Conservation (phyloP, 2,113 vertebrate genomes). For the Microtus pennsylvanicus region DNA sequence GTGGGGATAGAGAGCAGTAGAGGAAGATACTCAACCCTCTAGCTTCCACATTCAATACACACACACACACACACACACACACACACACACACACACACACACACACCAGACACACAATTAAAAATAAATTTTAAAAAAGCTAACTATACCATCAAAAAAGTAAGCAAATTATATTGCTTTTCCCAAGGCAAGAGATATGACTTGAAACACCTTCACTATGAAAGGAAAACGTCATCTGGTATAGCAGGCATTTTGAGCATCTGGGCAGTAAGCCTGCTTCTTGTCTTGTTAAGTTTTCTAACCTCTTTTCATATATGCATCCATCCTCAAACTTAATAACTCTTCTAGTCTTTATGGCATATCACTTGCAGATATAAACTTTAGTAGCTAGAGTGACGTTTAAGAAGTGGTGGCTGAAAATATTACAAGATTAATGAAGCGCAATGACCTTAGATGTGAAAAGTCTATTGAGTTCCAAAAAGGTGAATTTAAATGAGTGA, state of each 20-base stretch:
- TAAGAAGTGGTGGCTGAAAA: conserved; percentile 45
- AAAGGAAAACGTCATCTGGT: conserved; percentile 1
- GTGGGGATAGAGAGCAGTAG: neutral
- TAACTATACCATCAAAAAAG: neutral
- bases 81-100: neutral
- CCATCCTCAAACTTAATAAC: conserved; percentile 42
- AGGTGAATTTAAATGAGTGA: conserved; percentile 30
- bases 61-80: neutral
- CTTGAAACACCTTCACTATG: conserved; percentile 13
- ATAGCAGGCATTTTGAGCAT: conserved; percentile 10
- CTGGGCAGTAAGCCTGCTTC: neutral
- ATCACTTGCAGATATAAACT: conserved; percentile 57
- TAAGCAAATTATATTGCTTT: conserved; percentile 38
- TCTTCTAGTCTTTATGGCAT: neutral
- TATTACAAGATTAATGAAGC: conserved; percentile 37
- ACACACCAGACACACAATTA: neutral
- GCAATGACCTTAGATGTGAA: conserved; percentile 18
- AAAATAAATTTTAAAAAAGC: neutral
- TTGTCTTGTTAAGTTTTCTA: conserved; percentile 10
- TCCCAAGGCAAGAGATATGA: conserved; percentile 42
- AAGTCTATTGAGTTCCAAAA: conserved; percentile 20
- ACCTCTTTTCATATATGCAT: neutral
- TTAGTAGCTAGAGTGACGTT: neutral
- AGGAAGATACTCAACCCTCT: neutral
- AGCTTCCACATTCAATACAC: neutral